phyloP scores from a whole-genome alignment of 2,113 vertebrate genomes.

The Nannospalax galili region DNA sequence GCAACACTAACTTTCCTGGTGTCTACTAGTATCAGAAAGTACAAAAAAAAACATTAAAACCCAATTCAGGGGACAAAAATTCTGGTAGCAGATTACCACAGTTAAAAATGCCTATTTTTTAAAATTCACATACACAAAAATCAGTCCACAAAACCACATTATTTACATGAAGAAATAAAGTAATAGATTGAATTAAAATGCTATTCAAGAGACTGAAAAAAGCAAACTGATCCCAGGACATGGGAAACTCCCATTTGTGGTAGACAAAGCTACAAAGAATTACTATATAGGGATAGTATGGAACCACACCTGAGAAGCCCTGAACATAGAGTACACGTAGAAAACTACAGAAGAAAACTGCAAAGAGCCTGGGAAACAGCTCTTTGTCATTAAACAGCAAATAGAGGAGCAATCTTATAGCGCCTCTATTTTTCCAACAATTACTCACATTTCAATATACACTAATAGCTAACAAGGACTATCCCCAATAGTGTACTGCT shows the following conservation, averaged over 20 bases:
- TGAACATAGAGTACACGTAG: conserved; percentile 15
- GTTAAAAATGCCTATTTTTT: not conserved
- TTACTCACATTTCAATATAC: conserved; percentile 29
- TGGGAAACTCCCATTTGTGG: conserved; percentile 30
- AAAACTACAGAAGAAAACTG: conserved; percentile 57
- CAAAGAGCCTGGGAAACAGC: conserved; percentile 31
- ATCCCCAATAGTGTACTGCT: not conserved
- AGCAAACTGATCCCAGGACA: conserved; percentile 27
- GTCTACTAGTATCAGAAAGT: conserved; percentile 50
- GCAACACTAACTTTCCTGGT: conserved; percentile 4
- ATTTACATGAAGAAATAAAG: conserved; percentile 46
- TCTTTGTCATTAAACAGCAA: too few species aligned
- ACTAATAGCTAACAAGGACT: not conserved
- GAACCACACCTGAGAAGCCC: conserved; percentile 37
- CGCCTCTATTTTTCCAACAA: conserved; percentile 35
- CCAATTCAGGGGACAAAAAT: not conserved
- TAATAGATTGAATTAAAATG: conserved; percentile 36
- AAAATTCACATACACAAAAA: conserved; percentile 45
- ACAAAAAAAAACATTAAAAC: conserved; percentile 19
- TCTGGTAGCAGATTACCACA: conserved; percentile 25
- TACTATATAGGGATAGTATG: conserved; percentile 8
- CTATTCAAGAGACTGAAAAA: conserved; percentile 1
- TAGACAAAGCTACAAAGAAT: conserved; percentile 3
- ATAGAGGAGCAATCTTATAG: conserved; percentile 30
- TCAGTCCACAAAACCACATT: not conserved